Evolutionary conservation across 2,888 invertebrate species (phyloP), one percentile per base, ranked within the genome.

Genomic region (Drosophila kambysellisi): DNA sequence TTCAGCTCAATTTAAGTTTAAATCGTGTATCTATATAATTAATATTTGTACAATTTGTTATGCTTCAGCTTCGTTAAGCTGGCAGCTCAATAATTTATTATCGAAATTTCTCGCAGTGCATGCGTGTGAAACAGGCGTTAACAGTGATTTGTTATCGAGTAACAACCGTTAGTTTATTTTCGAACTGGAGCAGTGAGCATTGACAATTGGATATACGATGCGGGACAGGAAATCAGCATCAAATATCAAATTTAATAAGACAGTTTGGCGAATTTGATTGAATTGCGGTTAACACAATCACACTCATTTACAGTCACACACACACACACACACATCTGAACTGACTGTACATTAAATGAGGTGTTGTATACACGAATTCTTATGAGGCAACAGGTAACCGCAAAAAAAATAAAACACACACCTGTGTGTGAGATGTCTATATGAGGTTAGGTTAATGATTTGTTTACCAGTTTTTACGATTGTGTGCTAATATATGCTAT

Each of bases 181-280:
- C 25, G 33, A 74, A 74, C 33, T 73, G 25, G 60, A 50, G 57
- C 69, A 65, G 30, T 60, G 32, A 54, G 52, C 56, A 69, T 74
- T 64, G 69, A 57, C 41, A 76, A 70, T 71, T 74, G 30, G 60
- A 41, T 87, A 89, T 84, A 62, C 61, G 74, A 82, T 84, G 82
- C 77, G 39, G 37, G 72, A 59, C 79, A 85, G 88, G 82, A 89
- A 89, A 79, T 71, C 65, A 64, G 53, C 41, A 58, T 81, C 65
- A 54, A 68, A 77, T 83, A 83, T 77, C 87, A 52, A 51, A 74
- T 76, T 68, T 62, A 74, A 80, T 66, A 68, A 68, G 74, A 73
- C 76, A 80, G 50, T 56, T 56, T 46, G 48, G 51, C 56, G 63
- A 61, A 59, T 76, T 76, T 67, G 77, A 69, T 66, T 72, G 77